phyloP scores from a whole-genome alignment of 2,113 vertebrate genomes.

The Taurulus bubalis region DNA sequence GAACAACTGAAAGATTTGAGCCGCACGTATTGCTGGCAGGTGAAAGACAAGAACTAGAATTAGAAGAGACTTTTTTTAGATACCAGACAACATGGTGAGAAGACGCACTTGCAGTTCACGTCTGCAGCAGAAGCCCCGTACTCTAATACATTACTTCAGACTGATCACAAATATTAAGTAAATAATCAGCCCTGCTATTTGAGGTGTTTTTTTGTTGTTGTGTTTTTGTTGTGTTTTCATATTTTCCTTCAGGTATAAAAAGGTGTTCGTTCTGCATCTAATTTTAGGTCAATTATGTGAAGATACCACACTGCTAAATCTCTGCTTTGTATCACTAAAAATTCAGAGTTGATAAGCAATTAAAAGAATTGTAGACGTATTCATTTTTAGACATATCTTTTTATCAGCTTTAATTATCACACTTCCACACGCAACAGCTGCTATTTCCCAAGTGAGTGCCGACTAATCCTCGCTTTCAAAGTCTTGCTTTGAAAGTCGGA shows the following conservation, averaged over 20 bases:
- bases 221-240: not conserved
- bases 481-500: not conserved
- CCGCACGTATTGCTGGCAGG: not conserved
- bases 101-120: not conserved
- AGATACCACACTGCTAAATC: not conserved
- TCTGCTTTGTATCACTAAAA: not conserved
- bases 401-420: constrained; percentile 39
- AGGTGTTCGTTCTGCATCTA: too few relatives aligned
- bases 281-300: too few relatives aligned
- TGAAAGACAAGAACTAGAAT: not conserved
- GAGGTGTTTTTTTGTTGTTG: not conserved
- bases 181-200: not conserved
- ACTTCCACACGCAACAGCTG: constrained; percentile 22
- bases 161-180: not conserved
- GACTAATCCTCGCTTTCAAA: constrained; percentile 31
- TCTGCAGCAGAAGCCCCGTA: not conserved
- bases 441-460: not conserved
- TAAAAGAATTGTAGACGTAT: not conserved
- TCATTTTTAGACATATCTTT: constrained; percentile 17
- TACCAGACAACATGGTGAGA: not conserved
- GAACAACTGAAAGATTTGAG: constrained; percentile 17
- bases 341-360: constrained; percentile 15
- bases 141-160: not conserved
- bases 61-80: not conserved
- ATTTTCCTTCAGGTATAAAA: too few relatives aligned